Base-by-base conservation (phyloP, 1,140 invertebrate genomes). In the Telenomus remus region DNA sequence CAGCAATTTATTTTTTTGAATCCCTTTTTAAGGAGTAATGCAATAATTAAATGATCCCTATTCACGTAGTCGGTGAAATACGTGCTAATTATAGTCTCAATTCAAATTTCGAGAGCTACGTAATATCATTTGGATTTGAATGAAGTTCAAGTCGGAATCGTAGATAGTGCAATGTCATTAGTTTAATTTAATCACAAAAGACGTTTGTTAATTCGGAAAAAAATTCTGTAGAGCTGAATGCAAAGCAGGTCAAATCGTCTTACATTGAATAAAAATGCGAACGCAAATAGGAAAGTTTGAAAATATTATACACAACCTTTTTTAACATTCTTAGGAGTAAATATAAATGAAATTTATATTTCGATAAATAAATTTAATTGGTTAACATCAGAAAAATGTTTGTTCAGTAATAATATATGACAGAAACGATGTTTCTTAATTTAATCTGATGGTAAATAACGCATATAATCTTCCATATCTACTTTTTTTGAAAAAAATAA, bases 11-110 rank as follows among this genome's bases (percentile, higher is more conserved):
- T 66, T n/a, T 47, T 47, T 59, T 47, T 37, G 8, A 16, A 56
- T 39, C 15, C 35, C 46, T 56, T 19, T 64, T 57, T 64, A 49
- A 15, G 27, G 42, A 57, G 53, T 35, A 61, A 44, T 47, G 50
- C 39, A 27, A 27, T 27, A 56, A 61, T 66, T 61, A 61, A 49
- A 56, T 55, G 55, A 73, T 65, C 43, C 61, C 65, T 73, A 66
- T 65, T 60, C 19, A 65, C 49, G 60, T 49, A 66, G 33, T 50
- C 13, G 13, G 35, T 61, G 57, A 68, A 74, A 74, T 63, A 74
- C 64, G 63, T 74, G 57, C 63, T 74, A 74, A 74, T 74, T 68
- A 68, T 50, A 56, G 57, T 48, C 51, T 50, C 51, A 74, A 74
- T 74, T 74, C 37, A 57, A 68, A 68, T 74, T 57, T 68, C 57